Percentiles rank a stretch among this genome's conserved stretches.
These are phyloP conservation scores for Drosophila paramelanica DNA, from an alignment of 2,888 invertebrate species.

Conservation along the genomic window DNA sequence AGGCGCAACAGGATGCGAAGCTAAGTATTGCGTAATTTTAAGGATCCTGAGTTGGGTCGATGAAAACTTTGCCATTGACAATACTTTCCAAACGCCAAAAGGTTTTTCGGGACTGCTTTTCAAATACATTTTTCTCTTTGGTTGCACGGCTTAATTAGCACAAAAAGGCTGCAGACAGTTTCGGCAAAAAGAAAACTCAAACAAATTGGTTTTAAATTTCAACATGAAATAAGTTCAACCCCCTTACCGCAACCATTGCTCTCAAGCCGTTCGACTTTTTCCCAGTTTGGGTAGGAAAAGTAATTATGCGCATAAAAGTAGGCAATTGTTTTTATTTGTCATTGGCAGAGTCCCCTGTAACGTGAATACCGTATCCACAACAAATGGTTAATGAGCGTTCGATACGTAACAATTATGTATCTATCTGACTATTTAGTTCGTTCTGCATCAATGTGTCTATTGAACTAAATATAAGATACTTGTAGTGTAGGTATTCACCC, in stretches of 20 bases:
- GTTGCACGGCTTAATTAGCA: constrained; percentile 64
- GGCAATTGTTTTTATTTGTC: constrained; percentile 33
- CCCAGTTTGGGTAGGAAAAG: constrained; percentile 26
- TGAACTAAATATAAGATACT: not conserved
- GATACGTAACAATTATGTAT: no score
- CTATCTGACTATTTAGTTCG: no score
- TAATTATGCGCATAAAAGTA: constrained; percentile 64
- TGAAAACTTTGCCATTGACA: constrained; percentile 51
- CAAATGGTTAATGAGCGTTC: not conserved
- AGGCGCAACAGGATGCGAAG: constrained; percentile 46
- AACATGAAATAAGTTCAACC: constrained; percentile 42
- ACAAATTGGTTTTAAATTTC: constrained; percentile 71
- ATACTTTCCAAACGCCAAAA: constrained; percentile 27
- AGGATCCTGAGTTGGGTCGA: constrained; percentile 35
- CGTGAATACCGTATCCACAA: not conserved
- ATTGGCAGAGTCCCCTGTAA: not conserved
- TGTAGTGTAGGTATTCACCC: not conserved
- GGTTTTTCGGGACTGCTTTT: constrained; percentile 24
- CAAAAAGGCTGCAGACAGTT: constrained; percentile 51
- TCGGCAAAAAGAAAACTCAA: constrained; percentile 36
- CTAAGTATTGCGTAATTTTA: constrained; percentile 35
- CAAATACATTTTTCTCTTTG: constrained; percentile 22
- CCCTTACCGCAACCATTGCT: not conserved
- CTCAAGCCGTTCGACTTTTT: constrained; percentile 16
- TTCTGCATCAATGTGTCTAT: no score